Conservation (phyloP, 2,797 vertebrate species). For the Fundulus diaphanus region DNA sequence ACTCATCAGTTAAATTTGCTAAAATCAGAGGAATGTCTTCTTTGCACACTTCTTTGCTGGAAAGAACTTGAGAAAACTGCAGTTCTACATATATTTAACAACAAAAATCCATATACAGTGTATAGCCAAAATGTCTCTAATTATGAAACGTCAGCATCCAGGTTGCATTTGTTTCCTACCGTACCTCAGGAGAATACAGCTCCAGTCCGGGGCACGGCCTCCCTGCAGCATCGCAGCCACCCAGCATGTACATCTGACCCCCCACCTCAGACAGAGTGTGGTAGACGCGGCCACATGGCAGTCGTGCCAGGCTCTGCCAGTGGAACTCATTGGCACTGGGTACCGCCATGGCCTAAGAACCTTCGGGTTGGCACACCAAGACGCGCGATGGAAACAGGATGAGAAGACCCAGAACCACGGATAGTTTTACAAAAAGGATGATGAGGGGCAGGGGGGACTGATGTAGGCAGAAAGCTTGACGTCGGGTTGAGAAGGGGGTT, state of each 20-base stretch:
- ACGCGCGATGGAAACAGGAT: not conserved
- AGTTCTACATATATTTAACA: no score
- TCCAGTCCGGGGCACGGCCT: slow-evolving; percentile 87
- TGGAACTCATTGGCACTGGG: slow-evolving; percentile 90
- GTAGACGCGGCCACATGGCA: slow-evolving; percentile 91
- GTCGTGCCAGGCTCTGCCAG: slow-evolving; percentile 91
- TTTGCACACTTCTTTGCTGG: not conserved
- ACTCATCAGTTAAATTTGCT: no score
- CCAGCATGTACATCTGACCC: slow-evolving; percentile 92
- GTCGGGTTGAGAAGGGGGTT: slow-evolving; percentile 25
- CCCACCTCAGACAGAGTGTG: slow-evolving; percentile 89
- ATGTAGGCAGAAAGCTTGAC: slow-evolving; percentile 4
- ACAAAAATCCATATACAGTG: not conserved
- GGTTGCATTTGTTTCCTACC: slow-evolving; percentile 43
- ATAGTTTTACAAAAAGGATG: not conserved
- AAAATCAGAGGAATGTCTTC: no score
- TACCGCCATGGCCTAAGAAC: slow-evolving; percentile 81
- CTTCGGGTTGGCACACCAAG: not conserved
- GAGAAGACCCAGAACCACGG: slow-evolving; percentile 9
- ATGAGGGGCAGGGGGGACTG: slow-evolving; percentile 18
- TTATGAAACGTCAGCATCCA: not conserved
- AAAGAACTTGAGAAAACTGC: no score
- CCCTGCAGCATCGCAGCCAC: slow-evolving; percentile 91
- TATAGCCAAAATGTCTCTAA: not conserved
- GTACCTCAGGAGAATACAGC: slow-evolving; percentile 92